Base-by-base conservation (phyloP, 2,888 invertebrate genomes). In the Parelbella ahira region DNA sequence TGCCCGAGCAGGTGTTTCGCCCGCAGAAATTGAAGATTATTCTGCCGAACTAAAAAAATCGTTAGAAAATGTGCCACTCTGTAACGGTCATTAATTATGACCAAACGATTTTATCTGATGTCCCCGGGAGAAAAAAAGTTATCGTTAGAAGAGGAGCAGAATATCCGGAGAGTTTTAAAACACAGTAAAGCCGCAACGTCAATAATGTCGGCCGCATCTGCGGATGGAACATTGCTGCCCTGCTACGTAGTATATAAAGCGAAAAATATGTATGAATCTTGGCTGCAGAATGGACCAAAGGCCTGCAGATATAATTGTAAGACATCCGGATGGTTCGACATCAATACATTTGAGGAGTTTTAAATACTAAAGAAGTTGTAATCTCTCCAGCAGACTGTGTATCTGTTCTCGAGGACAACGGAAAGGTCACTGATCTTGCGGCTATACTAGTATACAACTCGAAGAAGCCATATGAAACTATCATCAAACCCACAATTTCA, bases 311-410 rank as follows among this genome's bases (percentile, higher is more conserved):
- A 74, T 48, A 78, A 74, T 48, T 19, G 70, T 0, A 60, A 67
- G 1, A 45, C 47, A 32, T 63, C 60, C 27, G 78, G 74, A 1
- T 76, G 73, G 73, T 65, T 76, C 44, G 72, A 73, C 45, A 15
- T 47, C 0, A 46, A 29, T 2, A 53, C 49, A 7, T 20, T 20
- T 20, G 20, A 20, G 20, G 20, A 20, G n/a, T n/a, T n/a, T n/a
- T n/a, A n/a, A 20, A 20, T 1, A 20, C 20, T 1, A 20, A 20
- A 20, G 20, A 20, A 4, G 5, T 20, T 4, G 5, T 20, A 20
- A 20, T 7, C 1, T 20, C 2, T 20, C 20, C 20, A 20, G 6
- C 20, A 1, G 20, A 20, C 6, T 20, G 7, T 20, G 20, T 2
- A 4, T 6, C 20, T 1, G 20, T 20, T 1, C 2, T 20, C 1